Conservation (phyloP, 1,140 invertebrate species). For the Pachyrhynchus sulphureomaculatus region DNA sequence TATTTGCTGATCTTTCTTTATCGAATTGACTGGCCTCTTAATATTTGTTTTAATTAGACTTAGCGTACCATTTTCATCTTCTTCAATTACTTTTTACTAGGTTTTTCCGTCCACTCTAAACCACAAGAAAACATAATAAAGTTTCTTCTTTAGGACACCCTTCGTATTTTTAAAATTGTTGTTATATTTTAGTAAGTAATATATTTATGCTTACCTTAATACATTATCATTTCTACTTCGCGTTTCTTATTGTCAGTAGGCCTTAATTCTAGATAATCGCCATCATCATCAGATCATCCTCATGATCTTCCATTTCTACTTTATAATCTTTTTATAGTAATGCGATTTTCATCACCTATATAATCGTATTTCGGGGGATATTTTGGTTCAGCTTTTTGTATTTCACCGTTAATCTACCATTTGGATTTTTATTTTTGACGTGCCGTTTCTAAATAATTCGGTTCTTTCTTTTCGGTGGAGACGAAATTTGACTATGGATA, state of each 20-base stretch:
- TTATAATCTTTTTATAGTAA: constrained; percentile 3
- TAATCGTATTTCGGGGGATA: neutral
- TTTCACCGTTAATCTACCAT: neutral
- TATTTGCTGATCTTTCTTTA: neutral
- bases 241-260: neutral
- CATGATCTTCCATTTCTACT: neutral
- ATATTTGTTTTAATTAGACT: constrained; percentile 23
- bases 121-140: no score
- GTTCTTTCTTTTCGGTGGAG: constrained; percentile 11
- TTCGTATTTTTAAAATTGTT: no score
- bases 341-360: neutral
- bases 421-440: neutral
- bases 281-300: neutral
- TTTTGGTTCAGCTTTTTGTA: constrained; percentile 4
- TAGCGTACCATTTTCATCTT: constrained; percentile 9
- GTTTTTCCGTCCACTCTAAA: constrained; percentile 19
- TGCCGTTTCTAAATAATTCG: neutral
- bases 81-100: constrained; percentile 23
- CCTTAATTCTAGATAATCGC: neutral
- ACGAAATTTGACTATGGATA: constrained; percentile 19
- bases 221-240: constrained; percentile 18
- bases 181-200: no score
- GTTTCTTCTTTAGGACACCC: no score
- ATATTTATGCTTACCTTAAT: constrained; percentile 22
- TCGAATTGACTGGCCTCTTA: constrained; percentile 4